Percentiles rank a stretch among this genome's conserved stretches.
Evolutionary conservation across 1,140 invertebrate genomes (phyloP).

Genomic region (Acromyrmex charruanus): DNA sequence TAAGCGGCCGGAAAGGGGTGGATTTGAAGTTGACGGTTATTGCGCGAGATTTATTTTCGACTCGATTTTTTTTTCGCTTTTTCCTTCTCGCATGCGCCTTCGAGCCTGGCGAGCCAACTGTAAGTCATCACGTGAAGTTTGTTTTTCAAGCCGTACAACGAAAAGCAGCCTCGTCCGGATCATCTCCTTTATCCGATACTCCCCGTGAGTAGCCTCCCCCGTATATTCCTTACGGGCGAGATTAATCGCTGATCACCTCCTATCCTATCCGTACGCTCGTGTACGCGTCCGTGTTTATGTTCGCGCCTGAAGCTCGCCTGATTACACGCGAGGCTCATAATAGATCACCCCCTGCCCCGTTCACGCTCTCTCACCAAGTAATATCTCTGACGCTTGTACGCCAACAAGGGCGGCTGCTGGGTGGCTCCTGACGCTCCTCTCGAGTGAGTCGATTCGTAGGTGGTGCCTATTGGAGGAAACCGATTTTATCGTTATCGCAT

Average conservation of each 20-base stretch:
- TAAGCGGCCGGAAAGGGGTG: slow-evolving; percentile 32
- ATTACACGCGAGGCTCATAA: slow-evolving; percentile 76
- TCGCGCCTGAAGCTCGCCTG: slow-evolving; percentile 70
- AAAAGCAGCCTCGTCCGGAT: slow-evolving; percentile 27
- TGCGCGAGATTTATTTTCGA: slow-evolving; percentile 37
- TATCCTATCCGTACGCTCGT: slow-evolving; percentile 50
- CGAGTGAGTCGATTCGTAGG: slow-evolving; percentile 38
- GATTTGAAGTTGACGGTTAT: slow-evolving; percentile 40
- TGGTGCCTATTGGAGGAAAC: slow-evolving; percentile 18
- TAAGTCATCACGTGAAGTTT: slow-evolving; percentile 37
- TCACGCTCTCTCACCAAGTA: slow-evolving; percentile 70
- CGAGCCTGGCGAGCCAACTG: neutral
- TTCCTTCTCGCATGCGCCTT: neutral
- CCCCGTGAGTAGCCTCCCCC: slow-evolving; percentile 34
- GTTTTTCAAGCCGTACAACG: slow-evolving; percentile 11
- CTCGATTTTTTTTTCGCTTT: neutral
- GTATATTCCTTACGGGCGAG: slow-evolving; percentile 69
- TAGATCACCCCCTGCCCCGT: slow-evolving; percentile 73
- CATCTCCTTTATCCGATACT: slow-evolving; percentile 53
- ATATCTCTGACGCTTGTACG: slow-evolving; percentile 65
- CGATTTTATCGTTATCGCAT: slow-evolving; percentile 60
- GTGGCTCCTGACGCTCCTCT: slow-evolving; percentile 55
- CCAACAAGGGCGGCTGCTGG: slow-evolving; percentile 41
- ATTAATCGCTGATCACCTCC: slow-evolving; percentile 74
- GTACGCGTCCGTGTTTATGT: slow-evolving; percentile 71